Conservation (phyloP, 2,113 vertebrate species). For the Potamarius usumacintae region DNA sequence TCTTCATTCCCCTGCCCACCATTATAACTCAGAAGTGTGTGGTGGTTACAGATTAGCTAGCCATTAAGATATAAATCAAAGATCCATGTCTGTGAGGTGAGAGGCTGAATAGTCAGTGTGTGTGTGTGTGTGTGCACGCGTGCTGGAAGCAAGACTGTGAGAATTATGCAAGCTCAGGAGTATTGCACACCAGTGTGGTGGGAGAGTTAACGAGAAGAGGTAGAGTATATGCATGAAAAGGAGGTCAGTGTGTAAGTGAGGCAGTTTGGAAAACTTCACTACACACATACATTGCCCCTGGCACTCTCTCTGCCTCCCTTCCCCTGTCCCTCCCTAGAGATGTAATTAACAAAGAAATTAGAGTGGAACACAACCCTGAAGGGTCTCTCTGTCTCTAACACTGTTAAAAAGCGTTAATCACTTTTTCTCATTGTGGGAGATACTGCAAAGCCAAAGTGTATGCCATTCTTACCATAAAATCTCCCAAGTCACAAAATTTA, state of each 20-base stretch:
- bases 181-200: constrained; percentile 40
- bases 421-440: constrained; percentile 58
- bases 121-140: constrained; percentile 29
- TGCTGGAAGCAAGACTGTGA: constrained; percentile 27
- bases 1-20: background rate
- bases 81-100: constrained; percentile 25
- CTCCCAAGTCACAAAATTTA: constrained; percentile 42
- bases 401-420: constrained; percentile 72
- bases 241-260: constrained; percentile 69
- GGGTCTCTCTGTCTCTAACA: constrained; percentile 63
- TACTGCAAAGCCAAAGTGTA: constrained; percentile 15
- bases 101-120: constrained; percentile 44
- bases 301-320: constrained; percentile 53
- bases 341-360: constrained; percentile 80
- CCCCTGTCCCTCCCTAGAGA: constrained; percentile 69
- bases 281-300: constrained; percentile 46
- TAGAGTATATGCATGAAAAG: constrained; percentile 56
- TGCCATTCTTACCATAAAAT: constrained; percentile 16
- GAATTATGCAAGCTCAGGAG: constrained; percentile 39
- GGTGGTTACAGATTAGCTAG: constrained; percentile 47
- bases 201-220: constrained; percentile 28
- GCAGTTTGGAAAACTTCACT: constrained; percentile 54
- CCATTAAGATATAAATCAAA: constrained; percentile 46
- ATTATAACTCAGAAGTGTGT: constrained; percentile 14
- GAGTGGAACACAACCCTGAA: constrained; percentile 67